Conservation (phyloP, 2,888 invertebrate species). For the Agelastica alni region DNA sequence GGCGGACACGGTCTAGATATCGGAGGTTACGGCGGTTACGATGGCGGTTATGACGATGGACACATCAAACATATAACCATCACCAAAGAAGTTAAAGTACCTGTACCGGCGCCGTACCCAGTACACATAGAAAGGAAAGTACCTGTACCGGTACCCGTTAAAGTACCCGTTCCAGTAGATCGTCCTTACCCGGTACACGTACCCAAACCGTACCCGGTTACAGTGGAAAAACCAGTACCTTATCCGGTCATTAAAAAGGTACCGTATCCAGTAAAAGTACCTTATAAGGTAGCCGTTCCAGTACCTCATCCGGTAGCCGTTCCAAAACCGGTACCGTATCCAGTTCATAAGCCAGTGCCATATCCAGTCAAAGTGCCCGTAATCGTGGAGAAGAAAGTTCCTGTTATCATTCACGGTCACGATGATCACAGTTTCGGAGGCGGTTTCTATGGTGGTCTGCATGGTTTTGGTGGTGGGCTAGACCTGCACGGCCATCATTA, state of each 20-base stretch:
- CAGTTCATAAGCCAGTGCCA: conserved; percentile 54
- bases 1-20: conserved; percentile 34
- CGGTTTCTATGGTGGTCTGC: conserved; percentile 34
- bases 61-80: conserved; percentile 52
- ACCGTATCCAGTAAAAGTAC: conserved; percentile 56
- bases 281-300: conserved; percentile 60
- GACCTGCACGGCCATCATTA: conserved; percentile 28
- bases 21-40: conserved; percentile 33
- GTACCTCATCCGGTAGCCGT: conserved; percentile 53
- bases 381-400: conserved; percentile 61
- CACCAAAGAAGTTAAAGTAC: conserved; percentile 53
- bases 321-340: conserved; percentile 46
- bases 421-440: conserved; percentile 52
- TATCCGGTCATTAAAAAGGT: conserved; percentile 62
- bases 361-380: conserved; percentile 55
- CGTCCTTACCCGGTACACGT: conserved; percentile 56
- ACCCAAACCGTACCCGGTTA: conserved; percentile 58
- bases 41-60: conserved; percentile 39
- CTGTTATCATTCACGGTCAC: conserved; percentile 50
- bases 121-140: conserved; percentile 59
- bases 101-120: conserved; percentile 62
- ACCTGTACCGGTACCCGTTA: conserved; percentile 54
- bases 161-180: conserved; percentile 58
- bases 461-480: conserved; percentile 30
- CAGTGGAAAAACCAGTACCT: conserved; percentile 61